Evolutionary conservation across 2,888 invertebrate species (phyloP).

Genomic region (Neelides folsomi): DNA sequence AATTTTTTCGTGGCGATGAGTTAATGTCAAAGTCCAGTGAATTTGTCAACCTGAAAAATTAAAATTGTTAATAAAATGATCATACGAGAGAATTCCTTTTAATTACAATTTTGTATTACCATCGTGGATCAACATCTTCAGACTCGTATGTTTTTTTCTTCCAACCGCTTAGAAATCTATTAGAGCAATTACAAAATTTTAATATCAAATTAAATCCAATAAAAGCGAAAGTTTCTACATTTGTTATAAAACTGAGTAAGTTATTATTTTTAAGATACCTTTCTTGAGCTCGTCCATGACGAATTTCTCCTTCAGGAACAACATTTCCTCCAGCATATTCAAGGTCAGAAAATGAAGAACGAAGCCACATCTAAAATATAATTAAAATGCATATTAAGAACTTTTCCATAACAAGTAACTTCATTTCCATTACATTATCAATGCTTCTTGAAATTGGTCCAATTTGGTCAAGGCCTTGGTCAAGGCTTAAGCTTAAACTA

Average conservation of each 20-base stretch:
- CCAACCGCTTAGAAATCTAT: conserved; percentile 29
- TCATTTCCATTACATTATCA: conserved; percentile 8
- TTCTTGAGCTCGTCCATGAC: conserved; percentile 28
- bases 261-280: not conserved
- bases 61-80: too few species aligned
- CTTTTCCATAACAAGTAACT: not conserved
- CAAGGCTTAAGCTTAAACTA: conserved; percentile 22
- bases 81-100: too few species aligned
- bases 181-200: too few species aligned
- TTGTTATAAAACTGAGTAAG: too few species aligned
- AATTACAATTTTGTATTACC: conserved; percentile 4
- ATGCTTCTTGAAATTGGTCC: conserved; percentile 5
- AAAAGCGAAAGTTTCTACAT: too few species aligned
- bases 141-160: conserved; percentile 28
- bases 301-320: conserved; percentile 24
- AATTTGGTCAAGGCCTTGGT: conserved; percentile 29
- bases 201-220: too few species aligned
- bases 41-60: conserved; percentile 14
- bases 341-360: conserved; percentile 20
- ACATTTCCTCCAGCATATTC: conserved; percentile 22
- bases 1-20: not conserved
- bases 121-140: conserved; percentile 29
- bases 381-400: not conserved
- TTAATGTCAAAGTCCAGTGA: conserved; percentile 30
- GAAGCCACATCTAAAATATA: conserved; percentile 13